A percentile compares a stretch with the other conserved stretches of the same genome.
These are phyloP conservation scores for Ceuthmochares aereus DNA, from an alignment of 2,113 vertebrate species.

Conservation along the genomic window DNA sequence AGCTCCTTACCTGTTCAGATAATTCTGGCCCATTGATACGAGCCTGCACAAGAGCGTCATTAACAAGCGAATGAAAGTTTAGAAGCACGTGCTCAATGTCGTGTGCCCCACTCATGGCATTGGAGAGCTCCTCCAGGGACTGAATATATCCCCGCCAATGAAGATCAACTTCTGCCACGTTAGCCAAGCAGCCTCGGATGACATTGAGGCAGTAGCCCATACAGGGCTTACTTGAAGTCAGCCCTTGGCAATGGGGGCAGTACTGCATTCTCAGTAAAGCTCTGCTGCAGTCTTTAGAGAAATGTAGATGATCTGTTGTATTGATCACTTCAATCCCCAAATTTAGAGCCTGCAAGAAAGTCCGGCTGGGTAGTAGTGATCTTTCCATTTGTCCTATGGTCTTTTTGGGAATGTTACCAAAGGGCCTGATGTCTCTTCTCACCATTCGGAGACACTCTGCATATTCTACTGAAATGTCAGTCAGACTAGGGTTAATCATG, in stretches of 20 bases:
- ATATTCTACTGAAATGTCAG: constrained; percentile 76
- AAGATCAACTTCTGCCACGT: constrained; percentile 83
- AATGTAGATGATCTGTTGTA: constrained; percentile 86
- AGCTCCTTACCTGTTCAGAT: constrained; percentile 78
- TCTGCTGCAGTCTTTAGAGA: constrained; percentile 85
- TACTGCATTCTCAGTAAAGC: constrained; percentile 87
- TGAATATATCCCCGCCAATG: constrained; percentile 86
- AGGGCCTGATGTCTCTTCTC: constrained; percentile 75
- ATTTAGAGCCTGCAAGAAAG: constrained; percentile 88
- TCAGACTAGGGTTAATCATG: constrained; percentile 76
- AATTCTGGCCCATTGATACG: constrained; percentile 71
- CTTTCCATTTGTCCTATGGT: constrained; percentile 76
- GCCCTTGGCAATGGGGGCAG: constrained; percentile 87
- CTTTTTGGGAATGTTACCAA: constrained; percentile 74
- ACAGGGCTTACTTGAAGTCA: constrained; percentile 83
- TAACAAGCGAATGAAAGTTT: constrained; percentile 80
- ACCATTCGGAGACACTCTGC: constrained; percentile 79
- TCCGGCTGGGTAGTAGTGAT: constrained; percentile 76
- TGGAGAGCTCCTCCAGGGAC: constrained; percentile 84
- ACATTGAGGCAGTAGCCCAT: constrained; percentile 91
- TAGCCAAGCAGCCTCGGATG: constrained; percentile 86
- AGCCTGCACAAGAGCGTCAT: constrained; percentile 80
- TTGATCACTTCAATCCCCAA: constrained; percentile 92
- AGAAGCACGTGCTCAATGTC: constrained; percentile 84
- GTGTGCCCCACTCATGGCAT: constrained; percentile 75